Conservation (phyloP, 2,113 vertebrate species). For the Paramormyrops kingsleyae region DNA sequence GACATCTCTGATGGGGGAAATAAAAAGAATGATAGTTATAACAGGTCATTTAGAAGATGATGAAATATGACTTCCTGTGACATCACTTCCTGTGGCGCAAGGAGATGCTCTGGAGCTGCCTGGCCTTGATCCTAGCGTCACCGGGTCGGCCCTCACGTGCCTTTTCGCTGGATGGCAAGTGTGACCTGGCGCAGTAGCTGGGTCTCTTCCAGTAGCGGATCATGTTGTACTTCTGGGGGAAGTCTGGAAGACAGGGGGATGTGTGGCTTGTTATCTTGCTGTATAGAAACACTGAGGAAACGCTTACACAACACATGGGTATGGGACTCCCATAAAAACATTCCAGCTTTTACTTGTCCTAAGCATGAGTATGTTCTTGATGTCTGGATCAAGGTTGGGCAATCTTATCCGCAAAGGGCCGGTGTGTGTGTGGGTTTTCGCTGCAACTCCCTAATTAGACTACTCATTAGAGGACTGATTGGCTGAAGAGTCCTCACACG, state of each 20-base stretch:
- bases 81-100: constrained; percentile 65
- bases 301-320: background rate
- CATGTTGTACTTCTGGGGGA: constrained; percentile 23
- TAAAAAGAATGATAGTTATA: background rate
- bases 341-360: background rate
- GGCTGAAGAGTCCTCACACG: too few relatives aligned
- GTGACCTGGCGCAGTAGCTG: constrained; percentile 61
- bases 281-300: background rate
- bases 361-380: background rate
- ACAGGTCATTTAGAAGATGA: background rate
- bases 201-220: constrained; percentile 64
- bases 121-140: constrained; percentile 76
- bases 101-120: constrained; percentile 79
- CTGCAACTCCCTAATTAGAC: too few relatives aligned
- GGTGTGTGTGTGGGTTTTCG: too few relatives aligned
- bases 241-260: constrained; percentile 32
- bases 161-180: constrained; percentile 52
- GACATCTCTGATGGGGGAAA: background rate
- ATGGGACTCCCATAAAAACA: background rate
- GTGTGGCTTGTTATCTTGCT: background rate
- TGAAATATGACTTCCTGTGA: background rate
- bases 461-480: too few relatives aligned
- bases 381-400: background rate
- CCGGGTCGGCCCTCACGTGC: constrained; percentile 53
- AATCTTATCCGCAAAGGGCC: too few relatives aligned